Percentiles rank a stretch among this genome's conserved stretches.
These are phyloP conservation scores for Thereva nobilitata DNA, from an alignment of 2,888 invertebrate species.

Conservation along the genomic window DNA sequence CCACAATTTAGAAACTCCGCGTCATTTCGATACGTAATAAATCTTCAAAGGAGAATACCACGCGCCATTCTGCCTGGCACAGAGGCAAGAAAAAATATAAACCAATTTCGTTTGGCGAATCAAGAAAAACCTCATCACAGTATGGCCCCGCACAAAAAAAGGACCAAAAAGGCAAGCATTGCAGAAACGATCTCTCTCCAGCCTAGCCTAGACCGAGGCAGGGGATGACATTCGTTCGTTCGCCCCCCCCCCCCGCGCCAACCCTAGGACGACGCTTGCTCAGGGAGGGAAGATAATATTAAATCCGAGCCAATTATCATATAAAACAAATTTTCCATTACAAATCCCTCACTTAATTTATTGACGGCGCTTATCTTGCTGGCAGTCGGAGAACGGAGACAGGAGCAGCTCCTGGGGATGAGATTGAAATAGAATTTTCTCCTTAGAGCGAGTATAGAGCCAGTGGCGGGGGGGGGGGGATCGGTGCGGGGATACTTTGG, in stretches of 20 bases:
- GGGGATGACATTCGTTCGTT: background rate
- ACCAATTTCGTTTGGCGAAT: too few relatives aligned
- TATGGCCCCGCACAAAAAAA: background rate
- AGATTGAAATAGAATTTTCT: conserved; percentile 33
- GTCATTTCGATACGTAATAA: too few relatives aligned
- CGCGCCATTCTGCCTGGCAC: too few relatives aligned
- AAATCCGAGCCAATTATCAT: conserved; percentile 45
- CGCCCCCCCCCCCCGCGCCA: background rate
- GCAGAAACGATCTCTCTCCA: too few relatives aligned
- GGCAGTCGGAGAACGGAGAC: conserved; percentile 5
- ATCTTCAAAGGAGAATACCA: too few relatives aligned
- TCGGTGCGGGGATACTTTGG: background rate
- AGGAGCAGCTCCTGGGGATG: conserved; percentile 13
- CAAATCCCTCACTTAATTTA: conserved; percentile 46
- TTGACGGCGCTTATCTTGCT: conserved; percentile 40
- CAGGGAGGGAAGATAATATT: conserved; percentile 39
- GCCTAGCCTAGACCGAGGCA: too few relatives aligned
- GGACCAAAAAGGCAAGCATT: background rate
- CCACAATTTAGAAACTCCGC: too few relatives aligned
- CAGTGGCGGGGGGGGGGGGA: background rate
- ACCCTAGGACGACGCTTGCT: background rate
- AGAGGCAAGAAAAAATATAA: too few relatives aligned
- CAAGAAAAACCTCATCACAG: background rate
- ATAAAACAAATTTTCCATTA: conserved; percentile 46
- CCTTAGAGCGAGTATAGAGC: conserved; percentile 9